Base-by-base conservation (phyloP, 2,113 vertebrate genomes). In the Girardinichthys multiradiatus region DNA sequence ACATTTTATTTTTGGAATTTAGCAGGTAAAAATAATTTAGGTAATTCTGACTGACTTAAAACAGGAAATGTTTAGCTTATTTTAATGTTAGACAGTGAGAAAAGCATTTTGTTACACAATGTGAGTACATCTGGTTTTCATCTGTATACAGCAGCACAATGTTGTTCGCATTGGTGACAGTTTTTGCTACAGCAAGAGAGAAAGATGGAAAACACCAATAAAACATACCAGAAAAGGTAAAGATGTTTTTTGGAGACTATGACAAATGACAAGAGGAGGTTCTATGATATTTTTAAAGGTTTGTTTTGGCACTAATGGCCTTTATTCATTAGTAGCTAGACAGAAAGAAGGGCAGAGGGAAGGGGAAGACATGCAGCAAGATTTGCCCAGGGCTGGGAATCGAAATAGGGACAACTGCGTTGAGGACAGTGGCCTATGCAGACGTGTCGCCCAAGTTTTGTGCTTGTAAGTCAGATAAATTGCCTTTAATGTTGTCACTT, bases 381-480 rank as follows among this genome's bases (percentile, higher is more conserved):
- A n/a, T n/a, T n/a, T n/a, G n/a, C n/a, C n/a, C n/a, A n/a, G n/a
- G n/a, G n/a, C n/a, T n/a, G n/a, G n/a, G n/a, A n/a, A n/a, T n/a
- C n/a, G n/a, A n/a, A n/a, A n/a, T n/a, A n/a, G n/a, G n/a, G n/a
- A n/a, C n/a, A n/a, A n/a, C n/a, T n/a, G n/a, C n/a, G n/a, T n/a
- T n/a, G n/a, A n/a, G n/a, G n/a, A n/a, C n/a, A n/a, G n/a, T n/a
- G n/a, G n/a, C n/a, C n/a, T n/a, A n/a, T n/a, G n/a, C n/a, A n/a
- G n/a, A n/a, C n/a, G n/a, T n/a, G n/a, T n/a, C n/a, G n/a, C n/a
- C n/a, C n/a, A n/a, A 74, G 45, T 63, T 27, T 79, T 64, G 63
- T 66, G 71, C 73, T 84, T 73, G 71, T 64, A 57, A 79, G 60
- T 63, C 30, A 54, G 54, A 68, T 84, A 71, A 82, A 81, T 80